These are phyloP conservation scores for Archips xylosteana DNA, from an alignment of 2,888 invertebrate genomes.

Conservation along the genomic window DNA sequence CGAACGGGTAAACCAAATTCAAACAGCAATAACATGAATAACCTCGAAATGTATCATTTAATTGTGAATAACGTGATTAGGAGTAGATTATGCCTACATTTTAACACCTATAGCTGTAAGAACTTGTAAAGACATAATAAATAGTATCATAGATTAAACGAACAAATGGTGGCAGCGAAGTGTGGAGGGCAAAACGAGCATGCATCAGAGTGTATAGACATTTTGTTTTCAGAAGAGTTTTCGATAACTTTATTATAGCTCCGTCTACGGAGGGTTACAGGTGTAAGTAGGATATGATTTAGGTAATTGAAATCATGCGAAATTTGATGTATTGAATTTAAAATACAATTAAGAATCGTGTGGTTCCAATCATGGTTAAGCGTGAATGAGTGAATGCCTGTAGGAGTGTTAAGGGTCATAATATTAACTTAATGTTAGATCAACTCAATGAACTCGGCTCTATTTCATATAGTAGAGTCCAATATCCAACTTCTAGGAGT, in stretches of 20 bases:
- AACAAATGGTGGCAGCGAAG: conserved; percentile 9
- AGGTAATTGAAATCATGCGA: conserved; percentile 19
- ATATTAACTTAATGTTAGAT: conserved; percentile 28
- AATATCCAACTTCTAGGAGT: conserved; percentile 48
- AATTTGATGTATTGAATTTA: conserved; percentile 44
- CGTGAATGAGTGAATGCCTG: conserved; percentile 43
- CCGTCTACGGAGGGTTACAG: conserved; percentile 50
- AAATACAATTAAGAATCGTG: conserved; percentile 45
- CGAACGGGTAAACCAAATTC: not conserved
- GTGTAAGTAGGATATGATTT: conserved; percentile 17
- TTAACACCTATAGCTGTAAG: conserved; percentile 12
- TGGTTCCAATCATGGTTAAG: conserved; percentile 1
- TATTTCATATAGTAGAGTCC: conserved; percentile 55
- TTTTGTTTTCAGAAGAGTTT: conserved; percentile 54
- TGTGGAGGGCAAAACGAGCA: not conserved
- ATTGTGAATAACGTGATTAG: conserved; percentile 11
- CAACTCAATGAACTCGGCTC: conserved; percentile 47
- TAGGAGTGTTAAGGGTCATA: conserved; percentile 41
- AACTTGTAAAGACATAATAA: not conserved
- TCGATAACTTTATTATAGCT: conserved; percentile 65
- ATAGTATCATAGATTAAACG: conserved; percentile 25
- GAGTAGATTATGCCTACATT: conserved; percentile 20
- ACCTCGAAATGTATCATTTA: not conserved
- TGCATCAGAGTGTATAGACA: conserved; percentile 36
- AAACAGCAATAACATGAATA: not conserved